Evolutionary conservation across 2,888 invertebrate genomes (phyloP), one percentile per base, ranked within the genome.

Genomic region (Julus scandinavius): DNA sequence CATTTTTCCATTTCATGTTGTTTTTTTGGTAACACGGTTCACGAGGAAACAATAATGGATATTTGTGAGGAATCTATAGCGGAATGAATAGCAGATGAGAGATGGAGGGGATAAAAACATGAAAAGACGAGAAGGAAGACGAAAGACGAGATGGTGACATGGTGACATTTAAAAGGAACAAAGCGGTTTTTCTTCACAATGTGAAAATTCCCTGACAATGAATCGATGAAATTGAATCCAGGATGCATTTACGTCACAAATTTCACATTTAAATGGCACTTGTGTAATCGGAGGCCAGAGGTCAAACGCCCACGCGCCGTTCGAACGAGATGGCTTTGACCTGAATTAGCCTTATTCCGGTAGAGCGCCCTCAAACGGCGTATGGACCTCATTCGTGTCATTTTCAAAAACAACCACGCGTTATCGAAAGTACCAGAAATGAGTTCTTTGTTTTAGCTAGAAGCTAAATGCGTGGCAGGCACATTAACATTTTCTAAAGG

Each of bases 51-150:
- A 58, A 58, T 11, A 58, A 58, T 15, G 58, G 58, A 58, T 11
- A 58, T 58, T 58, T 58, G 58, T 15, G 58, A 58, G 49, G 49
- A 49, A 49, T 49, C 49, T 13, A 49, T 49, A 58, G 58, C 58
- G 58, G 58, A 58, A 58, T 58, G 58, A 58, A 58, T 58, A 58
- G 15, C 58, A 58, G 58, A 58, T 58, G 58, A 58, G 58, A 58
- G 58, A 58, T 58, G 0, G 50, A 50, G 50, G 50, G 50, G 50
- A 13, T 50, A 11, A 50, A 29, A 29, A 29, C 29, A 29, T 1
- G 29, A 29, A 29, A 50, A 50, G 58, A 58, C 58, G 58, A 15
- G 58, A 15, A 58, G 58, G 58, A 58, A 58, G 58, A 58, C 17
- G 58, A 15, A 58, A 58, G 58, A 15, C 4, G 58, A 58, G 58